A percentile compares a stretch with the other conserved stretches of the same genome.
phyloP scores from a whole-genome alignment of 2,888 invertebrate species.

The Panzeria rudis region DNA sequence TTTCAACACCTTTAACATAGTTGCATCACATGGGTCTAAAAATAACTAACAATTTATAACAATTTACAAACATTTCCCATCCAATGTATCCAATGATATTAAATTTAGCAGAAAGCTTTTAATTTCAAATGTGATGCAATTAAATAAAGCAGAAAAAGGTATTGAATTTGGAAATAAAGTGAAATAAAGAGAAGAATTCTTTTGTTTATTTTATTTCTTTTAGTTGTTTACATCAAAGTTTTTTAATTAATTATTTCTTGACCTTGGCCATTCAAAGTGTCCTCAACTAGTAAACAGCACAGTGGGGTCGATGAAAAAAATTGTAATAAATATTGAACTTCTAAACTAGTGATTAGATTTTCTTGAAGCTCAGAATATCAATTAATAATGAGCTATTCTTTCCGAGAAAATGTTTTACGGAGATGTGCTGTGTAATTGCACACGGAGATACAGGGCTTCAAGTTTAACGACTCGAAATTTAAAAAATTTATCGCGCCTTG shows the following conservation, averaged over 20 bases:
- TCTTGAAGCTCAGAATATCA: no score
- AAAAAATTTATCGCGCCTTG: no score
- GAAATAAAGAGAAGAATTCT: background rate
- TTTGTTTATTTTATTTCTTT: no score
- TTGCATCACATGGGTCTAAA: conserved; percentile 13
- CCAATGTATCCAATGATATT: conserved; percentile 22
- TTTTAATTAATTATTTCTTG: background rate
- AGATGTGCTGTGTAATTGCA: no score
- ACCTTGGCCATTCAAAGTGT: background rate
- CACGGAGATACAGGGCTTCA: no score
- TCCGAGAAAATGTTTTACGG: no score
- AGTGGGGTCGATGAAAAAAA: no score
- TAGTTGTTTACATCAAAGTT: no score
- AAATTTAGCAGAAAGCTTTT: conserved; percentile 10
- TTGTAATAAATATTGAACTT: no score
- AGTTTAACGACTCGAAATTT: no score
- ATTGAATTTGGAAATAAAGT: background rate
- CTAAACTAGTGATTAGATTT: background rate
- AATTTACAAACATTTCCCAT: background rate
- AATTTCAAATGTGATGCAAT: background rate
- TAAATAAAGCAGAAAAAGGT: background rate
- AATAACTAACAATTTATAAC: conserved; percentile 26
- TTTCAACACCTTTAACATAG: conserved; percentile 38
- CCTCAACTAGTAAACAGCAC: background rate
- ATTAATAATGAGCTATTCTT: no score